phyloP scores from a whole-genome alignment of 2,888 invertebrate species.

The Lysandra bellargus region DNA sequence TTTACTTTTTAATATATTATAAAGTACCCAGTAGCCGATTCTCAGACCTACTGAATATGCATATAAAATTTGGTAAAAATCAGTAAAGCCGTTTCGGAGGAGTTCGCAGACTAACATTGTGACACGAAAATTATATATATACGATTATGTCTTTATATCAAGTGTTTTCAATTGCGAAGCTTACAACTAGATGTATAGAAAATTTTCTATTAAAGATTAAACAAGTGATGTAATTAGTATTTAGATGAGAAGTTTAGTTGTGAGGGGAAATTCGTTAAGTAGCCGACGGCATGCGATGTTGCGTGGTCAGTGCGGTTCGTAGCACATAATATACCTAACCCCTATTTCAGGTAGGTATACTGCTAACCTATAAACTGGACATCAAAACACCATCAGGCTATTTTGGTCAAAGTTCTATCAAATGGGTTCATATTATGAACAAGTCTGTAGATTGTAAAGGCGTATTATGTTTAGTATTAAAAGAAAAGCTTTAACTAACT shows the following conservation, averaged over 20 bases:
- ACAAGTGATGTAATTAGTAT: conserved; percentile 47
- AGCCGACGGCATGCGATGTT: conserved; percentile 69
- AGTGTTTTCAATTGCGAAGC: not conserved
- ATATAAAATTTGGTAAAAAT: too few relatives aligned
- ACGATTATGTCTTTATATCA: too few relatives aligned
- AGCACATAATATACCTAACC: conserved; percentile 5
- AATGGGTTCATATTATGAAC: not conserved
- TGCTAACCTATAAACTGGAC: conserved; percentile 12
- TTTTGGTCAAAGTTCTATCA: not conserved
- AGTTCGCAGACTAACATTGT: too few relatives aligned
- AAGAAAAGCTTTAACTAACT: too few relatives aligned
- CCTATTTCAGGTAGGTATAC: not conserved
- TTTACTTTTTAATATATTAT: too few relatives aligned
- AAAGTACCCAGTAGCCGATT: too few relatives aligned
- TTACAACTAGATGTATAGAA: not conserved
- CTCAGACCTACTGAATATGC: too few relatives aligned
- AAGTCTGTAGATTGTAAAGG: not conserved
- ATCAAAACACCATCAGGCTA: conserved; percentile 1
- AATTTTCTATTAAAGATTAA: not conserved
- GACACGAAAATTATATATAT: too few relatives aligned
- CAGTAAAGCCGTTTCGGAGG: too few relatives aligned
- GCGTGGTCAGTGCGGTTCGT: conserved; percentile 57
- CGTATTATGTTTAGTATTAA: too few relatives aligned
- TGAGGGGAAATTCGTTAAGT: conserved; percentile 55
- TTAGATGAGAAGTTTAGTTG: conserved; percentile 56